A percentile compares a stretch with the other conserved stretches of the same genome.
Conservation (phyloP, 2,888 invertebrate species). For the Geotrupes spiniger region DNA sequence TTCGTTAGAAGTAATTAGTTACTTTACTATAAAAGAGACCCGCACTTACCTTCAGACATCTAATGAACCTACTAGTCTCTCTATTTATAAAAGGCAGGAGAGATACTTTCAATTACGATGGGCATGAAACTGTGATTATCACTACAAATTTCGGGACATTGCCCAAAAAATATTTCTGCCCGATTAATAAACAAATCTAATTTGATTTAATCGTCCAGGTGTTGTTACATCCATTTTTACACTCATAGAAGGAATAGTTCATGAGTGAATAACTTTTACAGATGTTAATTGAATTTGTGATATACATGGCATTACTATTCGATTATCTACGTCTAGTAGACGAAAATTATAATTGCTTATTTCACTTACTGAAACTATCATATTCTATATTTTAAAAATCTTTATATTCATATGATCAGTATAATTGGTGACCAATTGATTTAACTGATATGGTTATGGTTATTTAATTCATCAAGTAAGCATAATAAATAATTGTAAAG, state of each 20-base stretch:
- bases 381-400: conserved; percentile 61
- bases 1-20: no score
- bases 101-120: no score
- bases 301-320: conserved; percentile 57
- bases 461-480: conserved; percentile 60
- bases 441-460: conserved; percentile 59
- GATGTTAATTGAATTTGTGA: conserved; percentile 63
- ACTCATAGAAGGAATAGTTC: conserved; percentile 61
- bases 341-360: conserved; percentile 53
- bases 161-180: no score
- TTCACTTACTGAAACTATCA: conserved; percentile 53
- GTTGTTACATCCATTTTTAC: conserved; percentile 66
- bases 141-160: no score
- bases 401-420: conserved; percentile 66
- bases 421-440: conserved; percentile 59
- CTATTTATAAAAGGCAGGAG: no score
- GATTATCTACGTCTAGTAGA: conserved; percentile 64
- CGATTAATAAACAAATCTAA: no score
- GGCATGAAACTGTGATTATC: no score
- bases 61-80: no score
- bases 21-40: no score
- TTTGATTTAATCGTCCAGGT: conserved; percentile 65
- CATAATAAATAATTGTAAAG: not conserved
- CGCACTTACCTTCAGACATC: no score
- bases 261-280: conserved; percentile 65